Base-by-base conservation (phyloP, 1,140 invertebrate genomes). In the Aphelinus certus region DNA sequence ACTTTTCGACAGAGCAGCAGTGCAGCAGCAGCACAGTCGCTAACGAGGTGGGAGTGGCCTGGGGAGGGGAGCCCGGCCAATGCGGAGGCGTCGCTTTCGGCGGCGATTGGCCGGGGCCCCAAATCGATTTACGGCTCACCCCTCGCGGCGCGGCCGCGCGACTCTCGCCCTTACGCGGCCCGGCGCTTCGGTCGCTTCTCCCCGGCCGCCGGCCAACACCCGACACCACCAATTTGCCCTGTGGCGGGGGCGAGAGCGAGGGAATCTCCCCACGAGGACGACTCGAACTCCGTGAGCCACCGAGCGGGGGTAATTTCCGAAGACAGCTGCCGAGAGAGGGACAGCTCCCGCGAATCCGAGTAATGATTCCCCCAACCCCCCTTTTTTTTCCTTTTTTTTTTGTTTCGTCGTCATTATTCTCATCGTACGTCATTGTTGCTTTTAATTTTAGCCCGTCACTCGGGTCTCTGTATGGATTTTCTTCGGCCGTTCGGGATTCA, bases 51-150 rank as follows among this genome's bases (percentile, higher is more conserved):
- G 87, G 87, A 84, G 87, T 86, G 86, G 86, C 80, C 71, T 81
- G 51, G 46, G 72, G 61, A 71, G 68, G 63, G 69, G 63, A 47
- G 67, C 66, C 58, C 71, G 71, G 83, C 87, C 87, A 87, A 87
- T 87, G 82, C 79, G 78, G 82, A 77, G 69, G 78, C 83, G 78
- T 79, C 77, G 84, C 83, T 85, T 85, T 75, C 77, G 70, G 73
- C 73, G 79, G 81, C 86, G 84, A 87, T 87, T 87, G 86, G 87
- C 86, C 78, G 74, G 72, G 73, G 75, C 77, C 77, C 79, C 75
- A 84, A 87, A 87, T 87, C 87, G 86, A 88, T 88, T 87, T 87
- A 87, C 81, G 82, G 84, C 83, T 86, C 77, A 84, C 80, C 81
- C 83, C 81, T 81, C 75, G 72, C 73, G 72, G 51, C 70, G 55